These are phyloP conservation scores for Schizopygopsis pylzovi DNA, from an alignment of 2,797 vertebrate genomes.

Conservation along the genomic window DNA sequence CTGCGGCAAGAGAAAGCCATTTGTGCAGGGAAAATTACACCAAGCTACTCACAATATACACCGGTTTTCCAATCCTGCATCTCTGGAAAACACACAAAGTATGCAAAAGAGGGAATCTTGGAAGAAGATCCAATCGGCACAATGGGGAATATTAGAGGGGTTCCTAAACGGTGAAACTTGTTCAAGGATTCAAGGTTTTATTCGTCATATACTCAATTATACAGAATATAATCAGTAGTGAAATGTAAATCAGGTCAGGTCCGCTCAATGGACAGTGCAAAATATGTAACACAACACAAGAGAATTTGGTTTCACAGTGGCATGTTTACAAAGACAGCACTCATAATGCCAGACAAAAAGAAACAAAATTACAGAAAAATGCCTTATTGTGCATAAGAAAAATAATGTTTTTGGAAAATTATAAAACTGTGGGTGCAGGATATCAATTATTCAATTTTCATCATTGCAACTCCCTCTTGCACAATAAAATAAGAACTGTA, in stretches of 20 bases:
- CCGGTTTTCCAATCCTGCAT: not conserved
- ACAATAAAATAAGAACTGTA: not conserved
- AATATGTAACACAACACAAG: no score
- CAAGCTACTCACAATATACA: not conserved
- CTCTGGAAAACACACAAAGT: slow-evolving; percentile 2
- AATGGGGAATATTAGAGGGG: not conserved
- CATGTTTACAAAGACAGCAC: not conserved
- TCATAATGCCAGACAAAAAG: not conserved
- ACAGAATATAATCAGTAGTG: no score
- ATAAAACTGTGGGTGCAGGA: slow-evolving; percentile 3
- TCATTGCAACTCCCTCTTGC: not conserved
- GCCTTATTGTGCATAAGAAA: not conserved
- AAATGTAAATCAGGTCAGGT: no score
- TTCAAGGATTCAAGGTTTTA: no score
- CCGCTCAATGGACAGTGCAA: no score
- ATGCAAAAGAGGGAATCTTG: slow-evolving; percentile 15
- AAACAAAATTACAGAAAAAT: not conserved
- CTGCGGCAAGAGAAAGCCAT: slow-evolving; percentile 62
- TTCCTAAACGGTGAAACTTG: not conserved
- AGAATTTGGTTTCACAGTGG: not conserved
- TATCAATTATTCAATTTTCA: slow-evolving; percentile 17
- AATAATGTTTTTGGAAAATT: not conserved
- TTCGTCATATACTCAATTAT: no score
- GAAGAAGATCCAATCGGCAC: not conserved
- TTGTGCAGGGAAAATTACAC: not conserved